Evolutionary conservation across 2,888 invertebrate species (phyloP).

Genomic region (Balanococcus diminutus): DNA sequence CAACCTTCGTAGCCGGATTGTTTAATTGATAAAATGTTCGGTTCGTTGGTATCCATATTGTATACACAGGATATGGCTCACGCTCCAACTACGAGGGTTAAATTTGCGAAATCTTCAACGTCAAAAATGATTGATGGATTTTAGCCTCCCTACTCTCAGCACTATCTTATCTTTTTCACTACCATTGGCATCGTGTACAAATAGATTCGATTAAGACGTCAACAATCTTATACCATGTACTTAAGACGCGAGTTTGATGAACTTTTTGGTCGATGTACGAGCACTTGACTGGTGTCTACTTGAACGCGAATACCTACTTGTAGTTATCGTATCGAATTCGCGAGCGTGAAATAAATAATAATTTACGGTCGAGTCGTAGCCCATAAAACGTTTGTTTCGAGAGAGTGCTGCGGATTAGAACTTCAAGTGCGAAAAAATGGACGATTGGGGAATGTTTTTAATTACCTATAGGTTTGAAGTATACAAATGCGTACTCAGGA

Average conservation of each 20-base stretch:
- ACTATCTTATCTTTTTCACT: too few relatives aligned
- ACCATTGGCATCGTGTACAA: neutral
- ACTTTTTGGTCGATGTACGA: neutral
- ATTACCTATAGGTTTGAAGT: neutral
- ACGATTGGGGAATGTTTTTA: neutral
- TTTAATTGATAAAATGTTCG: slow-evolving; percentile 8
- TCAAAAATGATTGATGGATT: slow-evolving; percentile 17
- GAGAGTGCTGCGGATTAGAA: neutral
- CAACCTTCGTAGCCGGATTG: neutral
- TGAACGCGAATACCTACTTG: too few relatives aligned
- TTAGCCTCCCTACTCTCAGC: neutral
- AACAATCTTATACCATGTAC: neutral
- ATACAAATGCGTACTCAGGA: too few relatives aligned
- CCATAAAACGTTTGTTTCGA: neutral
- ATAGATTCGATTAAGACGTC: neutral
- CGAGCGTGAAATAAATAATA: neutral
- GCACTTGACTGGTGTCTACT: too few relatives aligned
- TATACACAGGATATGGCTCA: too few relatives aligned
- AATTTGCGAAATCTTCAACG: neutral
- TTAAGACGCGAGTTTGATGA: neutral
- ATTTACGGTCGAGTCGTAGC: neutral
- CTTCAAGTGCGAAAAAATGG: neutral
- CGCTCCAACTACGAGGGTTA: neutral
- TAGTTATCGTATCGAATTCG: too few relatives aligned
- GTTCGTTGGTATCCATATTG: too few relatives aligned